These are phyloP conservation scores for Eilema sororculum DNA, from an alignment of 2,888 invertebrate genomes.

Conservation along the genomic window DNA sequence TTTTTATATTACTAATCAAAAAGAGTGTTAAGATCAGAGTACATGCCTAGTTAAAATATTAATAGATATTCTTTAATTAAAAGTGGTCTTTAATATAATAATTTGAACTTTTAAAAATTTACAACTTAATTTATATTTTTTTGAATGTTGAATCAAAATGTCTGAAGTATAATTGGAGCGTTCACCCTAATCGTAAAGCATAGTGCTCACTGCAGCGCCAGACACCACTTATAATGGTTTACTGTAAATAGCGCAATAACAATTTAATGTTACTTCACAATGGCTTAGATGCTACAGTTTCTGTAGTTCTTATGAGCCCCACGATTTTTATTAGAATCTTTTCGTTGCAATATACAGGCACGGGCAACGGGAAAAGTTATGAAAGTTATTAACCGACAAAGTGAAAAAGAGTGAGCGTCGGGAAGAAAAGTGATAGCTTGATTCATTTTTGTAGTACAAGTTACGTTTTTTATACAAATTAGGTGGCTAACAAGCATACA, in stretches of 20 bases:
- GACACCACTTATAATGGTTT: slow-evolving; percentile 67
- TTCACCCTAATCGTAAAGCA: slow-evolving; percentile 50
- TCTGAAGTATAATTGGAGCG: slow-evolving; percentile 25
- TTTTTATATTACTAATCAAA: background rate
- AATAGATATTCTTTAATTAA: slow-evolving; percentile 3
- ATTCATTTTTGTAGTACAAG: too few relatives aligned
- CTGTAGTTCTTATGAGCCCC: slow-evolving; percentile 27
- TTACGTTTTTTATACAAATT: too few relatives aligned
- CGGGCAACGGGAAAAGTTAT: background rate
- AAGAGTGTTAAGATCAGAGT: background rate
- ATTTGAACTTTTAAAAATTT: background rate
- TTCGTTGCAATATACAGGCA: slow-evolving; percentile 3
- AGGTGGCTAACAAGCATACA: too few relatives aligned
- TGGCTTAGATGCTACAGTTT: slow-evolving; percentile 50
- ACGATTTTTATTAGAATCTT: slow-evolving; percentile 34
- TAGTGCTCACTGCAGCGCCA: slow-evolving; percentile 64
- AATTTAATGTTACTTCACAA: slow-evolving; percentile 62
- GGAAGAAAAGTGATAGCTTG: too few relatives aligned
- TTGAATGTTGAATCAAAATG: slow-evolving; percentile 16
- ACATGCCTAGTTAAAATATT: background rate
- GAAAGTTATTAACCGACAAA: background rate
- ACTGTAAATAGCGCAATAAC: slow-evolving; percentile 66
- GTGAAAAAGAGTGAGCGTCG: background rate
- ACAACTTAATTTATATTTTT: slow-evolving; percentile 13
- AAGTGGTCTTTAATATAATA: background rate